Percentiles rank a stretch among this genome's conserved stretches.
Conservation (phyloP, 2,113 vertebrate species). For the Zosterops hypoxanthus region DNA sequence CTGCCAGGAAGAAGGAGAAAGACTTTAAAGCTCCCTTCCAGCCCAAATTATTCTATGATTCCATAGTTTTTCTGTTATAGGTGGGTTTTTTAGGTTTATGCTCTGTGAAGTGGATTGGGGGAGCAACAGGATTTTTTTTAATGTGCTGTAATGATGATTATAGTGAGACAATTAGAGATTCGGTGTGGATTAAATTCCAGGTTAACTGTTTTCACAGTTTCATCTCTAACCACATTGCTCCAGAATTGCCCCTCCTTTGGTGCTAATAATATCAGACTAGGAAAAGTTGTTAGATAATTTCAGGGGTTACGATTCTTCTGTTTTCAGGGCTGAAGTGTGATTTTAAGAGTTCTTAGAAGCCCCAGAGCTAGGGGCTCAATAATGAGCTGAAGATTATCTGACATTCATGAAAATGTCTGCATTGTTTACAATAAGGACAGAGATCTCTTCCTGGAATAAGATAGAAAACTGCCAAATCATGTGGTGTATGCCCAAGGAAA, state of each 20-base stretch:
- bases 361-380: not conserved
- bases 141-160: not conserved
- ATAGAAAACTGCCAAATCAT: not conserved
- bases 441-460: not conserved
- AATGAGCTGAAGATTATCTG: not conserved
- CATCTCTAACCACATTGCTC: not conserved
- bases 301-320: not conserved
- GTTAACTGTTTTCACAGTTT: not conserved
- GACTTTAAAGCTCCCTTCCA: not conserved
- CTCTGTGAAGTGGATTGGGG: not conserved
- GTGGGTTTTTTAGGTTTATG: not conserved
- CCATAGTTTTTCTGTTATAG: not conserved
- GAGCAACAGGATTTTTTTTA: not conserved
- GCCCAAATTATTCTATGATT: not conserved
- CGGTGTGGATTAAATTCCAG: not conserved
- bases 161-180: not conserved
- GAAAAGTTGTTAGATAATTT: not conserved
- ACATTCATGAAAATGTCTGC: accelerated
- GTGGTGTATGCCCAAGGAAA: not conserved
- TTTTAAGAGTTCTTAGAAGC: not conserved
- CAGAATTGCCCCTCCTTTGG: not conserved
- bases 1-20: not conserved
- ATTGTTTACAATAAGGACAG: not conserved
- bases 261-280: not conserved
- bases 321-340: not conserved